Evolutionary conservation across 2,888 invertebrate genomes (phyloP).

Genomic region (Notocelia uddmanniana): DNA sequence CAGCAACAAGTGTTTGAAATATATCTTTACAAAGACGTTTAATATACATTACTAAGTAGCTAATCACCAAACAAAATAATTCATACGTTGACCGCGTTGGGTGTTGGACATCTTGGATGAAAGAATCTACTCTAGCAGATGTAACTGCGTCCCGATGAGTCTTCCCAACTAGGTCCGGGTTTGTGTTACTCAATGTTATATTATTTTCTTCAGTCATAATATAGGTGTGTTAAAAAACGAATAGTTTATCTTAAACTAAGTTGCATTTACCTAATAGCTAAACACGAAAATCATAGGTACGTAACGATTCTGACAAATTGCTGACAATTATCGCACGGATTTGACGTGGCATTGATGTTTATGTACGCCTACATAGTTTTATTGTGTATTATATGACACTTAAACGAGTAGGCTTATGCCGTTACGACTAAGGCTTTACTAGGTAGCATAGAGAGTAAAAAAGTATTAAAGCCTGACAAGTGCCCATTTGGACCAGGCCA

Average conservation of each 20-base stretch:
- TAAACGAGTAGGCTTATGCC: too few relatives aligned
- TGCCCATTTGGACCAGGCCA: too few relatives aligned
- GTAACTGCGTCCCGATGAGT: slow-evolving; percentile 53
- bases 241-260: slow-evolving; percentile 33
- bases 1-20: slow-evolving; percentile 57
- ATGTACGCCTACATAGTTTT: neutral
- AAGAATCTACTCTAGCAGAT: slow-evolving; percentile 50
- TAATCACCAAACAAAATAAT: slow-evolving; percentile 67
- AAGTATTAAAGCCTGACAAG: too few relatives aligned
- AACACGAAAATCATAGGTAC: slow-evolving; percentile 4
- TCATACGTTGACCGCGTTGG: slow-evolving; percentile 68
- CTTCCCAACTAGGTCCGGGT: slow-evolving; percentile 49
- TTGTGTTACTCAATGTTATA: slow-evolving; percentile 63
- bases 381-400: too few relatives aligned
- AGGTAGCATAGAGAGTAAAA: too few relatives aligned
- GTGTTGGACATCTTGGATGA: slow-evolving; percentile 59
- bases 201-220: slow-evolving; percentile 65
- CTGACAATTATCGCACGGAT: neutral
- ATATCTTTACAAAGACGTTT: slow-evolving; percentile 69
- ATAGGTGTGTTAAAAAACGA: slow-evolving; percentile 35
- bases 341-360: too few relatives aligned
- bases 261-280: slow-evolving; percentile 12
- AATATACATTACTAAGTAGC: slow-evolving; percentile 68
- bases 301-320: slow-evolving; percentile 10
- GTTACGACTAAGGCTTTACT: too few relatives aligned